A percentile compares a stretch with the other conserved stretches of the same genome.
These are phyloP conservation scores for Crocidura indochinensis DNA, from an alignment of 2,797 vertebrate genomes.

Conservation along the genomic window DNA sequence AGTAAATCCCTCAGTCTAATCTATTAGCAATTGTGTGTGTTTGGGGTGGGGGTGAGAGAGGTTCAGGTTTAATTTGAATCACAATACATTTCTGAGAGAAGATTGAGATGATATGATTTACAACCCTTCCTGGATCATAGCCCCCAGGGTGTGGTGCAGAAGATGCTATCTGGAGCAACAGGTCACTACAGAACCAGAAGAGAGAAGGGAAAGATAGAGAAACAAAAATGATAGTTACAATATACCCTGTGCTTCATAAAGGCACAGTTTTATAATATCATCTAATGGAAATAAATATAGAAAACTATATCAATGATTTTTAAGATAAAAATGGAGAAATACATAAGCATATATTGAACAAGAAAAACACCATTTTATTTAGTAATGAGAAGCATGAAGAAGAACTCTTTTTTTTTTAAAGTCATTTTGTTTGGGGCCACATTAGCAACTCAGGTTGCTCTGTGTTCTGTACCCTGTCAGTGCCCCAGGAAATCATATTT, in stretches of 20 bases:
- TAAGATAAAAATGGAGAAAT: slow-evolving; percentile 54
- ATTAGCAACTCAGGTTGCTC: too few species aligned
- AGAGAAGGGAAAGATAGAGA: slow-evolving; percentile 7
- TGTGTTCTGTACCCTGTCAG: too few species aligned
- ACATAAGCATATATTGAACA: not conserved
- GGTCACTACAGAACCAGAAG: slow-evolving; percentile 33
- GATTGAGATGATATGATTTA: slow-evolving; percentile 7
- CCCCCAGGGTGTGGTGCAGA: not conserved
- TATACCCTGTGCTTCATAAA: not conserved
- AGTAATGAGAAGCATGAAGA: not conserved
- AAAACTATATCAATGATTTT: slow-evolving; percentile 47
- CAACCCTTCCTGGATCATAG: not conserved
- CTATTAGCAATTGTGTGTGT: slow-evolving; percentile 21
- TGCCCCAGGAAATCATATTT: too few species aligned
- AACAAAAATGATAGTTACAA: slow-evolving; percentile 27
- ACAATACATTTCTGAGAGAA: slow-evolving; percentile 5
- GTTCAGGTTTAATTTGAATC: slow-evolving; percentile 35
- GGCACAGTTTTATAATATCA: slow-evolving; percentile 5
- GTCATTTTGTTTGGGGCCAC: too few species aligned
- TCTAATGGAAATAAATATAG: slow-evolving; percentile 42
- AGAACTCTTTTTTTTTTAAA: not conserved
- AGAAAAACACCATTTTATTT: slow-evolving; percentile 41
- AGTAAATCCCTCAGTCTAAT: slow-evolving; percentile 37
- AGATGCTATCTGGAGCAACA: not conserved
- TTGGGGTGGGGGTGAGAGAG: too few species aligned